Base-by-base conservation (phyloP, 1,140 invertebrate species). In the Helicoverpa armigera region DNA sequence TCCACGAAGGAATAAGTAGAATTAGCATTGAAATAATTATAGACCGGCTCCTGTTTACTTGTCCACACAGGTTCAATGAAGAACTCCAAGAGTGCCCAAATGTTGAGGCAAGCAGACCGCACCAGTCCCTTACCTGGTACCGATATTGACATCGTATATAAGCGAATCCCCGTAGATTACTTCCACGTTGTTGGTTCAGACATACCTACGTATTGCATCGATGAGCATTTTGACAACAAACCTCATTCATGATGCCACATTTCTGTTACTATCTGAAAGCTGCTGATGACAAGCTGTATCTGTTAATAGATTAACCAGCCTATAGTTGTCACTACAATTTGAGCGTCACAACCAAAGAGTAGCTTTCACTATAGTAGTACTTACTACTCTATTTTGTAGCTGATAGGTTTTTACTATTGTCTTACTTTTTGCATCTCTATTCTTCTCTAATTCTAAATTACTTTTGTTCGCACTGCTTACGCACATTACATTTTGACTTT, bases 101-200 rank as follows among this genome's bases (percentile, higher is more conserved):
- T 95, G 91, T 95, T 95, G 91, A 94, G 94, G 88, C 95, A 94
- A 88, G 90, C 94, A 88, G 95, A 95, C 90, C 94, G 95, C 94
- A 90, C 93, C 94, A 95, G 94, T 95, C 94, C 94, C 83, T 93
- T 92, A 92, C 94, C 94, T 92, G 95, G 95, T 95, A 95, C 91
- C 85, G 85, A 88, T 89, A 84, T 81, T 83, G 82, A 89, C 87
- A 90, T 88, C 87, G 89, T 92, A 90, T 86, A 84, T 89, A 91
- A 90, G 80, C 84, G 86, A 93, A 86, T 88, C 89, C 91, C 88
- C 74, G 93, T 94, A 94, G 91, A 89, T 73, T 79, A 80, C 65
- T 84, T 87, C 81, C 84, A 82, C 67, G 72, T 85, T 84, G 72
- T 85, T 84, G 73, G 83, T 83, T 79, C 16, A 82, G 60, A 86